These are phyloP conservation scores for Hirtodrosophila histrioides DNA, from an alignment of 2,888 invertebrate genomes.

Conservation along the genomic window DNA sequence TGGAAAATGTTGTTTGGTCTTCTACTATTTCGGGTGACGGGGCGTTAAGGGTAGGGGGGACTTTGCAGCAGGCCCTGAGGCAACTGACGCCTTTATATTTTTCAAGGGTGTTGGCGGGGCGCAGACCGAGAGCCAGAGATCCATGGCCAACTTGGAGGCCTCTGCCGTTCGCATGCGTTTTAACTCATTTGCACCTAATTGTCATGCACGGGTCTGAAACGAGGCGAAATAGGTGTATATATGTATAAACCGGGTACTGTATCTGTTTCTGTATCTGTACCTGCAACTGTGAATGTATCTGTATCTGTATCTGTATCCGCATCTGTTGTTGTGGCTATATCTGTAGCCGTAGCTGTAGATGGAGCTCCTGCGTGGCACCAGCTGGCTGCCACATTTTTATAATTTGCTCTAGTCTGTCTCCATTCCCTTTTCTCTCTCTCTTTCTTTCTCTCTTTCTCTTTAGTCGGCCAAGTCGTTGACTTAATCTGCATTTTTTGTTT, in stretches of 20 bases:
- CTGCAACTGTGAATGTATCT: constrained; percentile 4
- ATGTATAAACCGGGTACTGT: constrained; percentile 2
- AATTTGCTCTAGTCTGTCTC: constrained; percentile 18
- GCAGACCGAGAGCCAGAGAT: not conserved
- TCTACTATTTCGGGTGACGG: constrained; percentile 22
- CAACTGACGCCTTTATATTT: constrained; percentile 38
- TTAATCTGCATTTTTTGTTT: constrained; percentile 71
- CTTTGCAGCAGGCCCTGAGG: constrained; percentile 25
- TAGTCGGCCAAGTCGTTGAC: constrained; percentile 57
- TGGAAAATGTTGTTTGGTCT: constrained; percentile 46
- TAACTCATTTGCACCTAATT: constrained; percentile 78
- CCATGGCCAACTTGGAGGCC: constrained; percentile 12
- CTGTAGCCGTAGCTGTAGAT: constrained; percentile 10
- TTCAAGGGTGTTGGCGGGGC: constrained; percentile 55
- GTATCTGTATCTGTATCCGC: constrained; percentile 12
- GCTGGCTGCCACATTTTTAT: constrained; percentile 57
- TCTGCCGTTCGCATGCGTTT: constrained; percentile 58
- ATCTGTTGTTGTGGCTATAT: constrained; percentile 22
- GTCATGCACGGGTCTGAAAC: constrained; percentile 60
- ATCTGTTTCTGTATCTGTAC: not conserved
- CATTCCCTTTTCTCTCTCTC: not conserved
- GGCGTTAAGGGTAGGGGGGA: too few relatives aligned
- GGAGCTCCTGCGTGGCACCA: constrained; percentile 18
- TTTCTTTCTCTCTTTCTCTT: constrained; percentile 8
- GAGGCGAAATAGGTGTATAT: constrained; percentile 5